Percentiles rank a stretch among this genome's conserved stretches.
Evolutionary conservation across 2,797 vertebrate species (phyloP).

Genomic region (Anolis apletophallus): DNA sequence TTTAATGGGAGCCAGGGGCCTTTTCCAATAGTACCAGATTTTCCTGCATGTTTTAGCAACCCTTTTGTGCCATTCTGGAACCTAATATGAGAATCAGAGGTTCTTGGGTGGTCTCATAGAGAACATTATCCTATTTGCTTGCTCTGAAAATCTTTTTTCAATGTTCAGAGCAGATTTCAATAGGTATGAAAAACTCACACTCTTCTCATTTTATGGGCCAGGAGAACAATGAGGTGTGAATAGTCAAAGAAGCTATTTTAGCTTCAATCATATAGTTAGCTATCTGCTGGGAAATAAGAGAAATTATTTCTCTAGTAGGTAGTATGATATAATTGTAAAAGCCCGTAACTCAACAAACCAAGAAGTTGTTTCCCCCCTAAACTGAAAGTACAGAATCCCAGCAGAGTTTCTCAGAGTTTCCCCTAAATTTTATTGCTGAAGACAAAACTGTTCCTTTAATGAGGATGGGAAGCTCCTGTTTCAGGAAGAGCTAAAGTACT

Average conservation of each 20-base stretch:
- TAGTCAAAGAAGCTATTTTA: not conserved
- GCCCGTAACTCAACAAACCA: not conserved
- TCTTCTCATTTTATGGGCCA: no score
- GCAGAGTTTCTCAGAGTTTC: not conserved
- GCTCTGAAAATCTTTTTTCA: not conserved
- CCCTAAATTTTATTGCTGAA: not conserved
- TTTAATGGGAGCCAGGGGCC: not conserved
- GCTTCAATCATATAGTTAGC: not conserved
- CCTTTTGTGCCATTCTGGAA: not conserved
- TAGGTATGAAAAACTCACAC: not conserved
- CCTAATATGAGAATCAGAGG: not conserved
- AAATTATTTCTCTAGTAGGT: not conserved
- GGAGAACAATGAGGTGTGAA: not conserved
- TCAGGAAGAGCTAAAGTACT: not conserved
- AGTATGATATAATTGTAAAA: not conserved
- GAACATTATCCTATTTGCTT: not conserved
- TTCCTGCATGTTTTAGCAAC: not conserved
- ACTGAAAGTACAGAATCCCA: not conserved
- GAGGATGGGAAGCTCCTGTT: not conserved
- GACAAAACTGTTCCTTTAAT: not conserved
- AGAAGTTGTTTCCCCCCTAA: not conserved
- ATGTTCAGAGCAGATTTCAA: not conserved
- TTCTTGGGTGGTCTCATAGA: not conserved
- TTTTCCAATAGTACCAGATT: not conserved
- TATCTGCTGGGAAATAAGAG: not conserved